Conservation (phyloP, 1,140 invertebrate species). For the Panagrolaimus sp. region DNA sequence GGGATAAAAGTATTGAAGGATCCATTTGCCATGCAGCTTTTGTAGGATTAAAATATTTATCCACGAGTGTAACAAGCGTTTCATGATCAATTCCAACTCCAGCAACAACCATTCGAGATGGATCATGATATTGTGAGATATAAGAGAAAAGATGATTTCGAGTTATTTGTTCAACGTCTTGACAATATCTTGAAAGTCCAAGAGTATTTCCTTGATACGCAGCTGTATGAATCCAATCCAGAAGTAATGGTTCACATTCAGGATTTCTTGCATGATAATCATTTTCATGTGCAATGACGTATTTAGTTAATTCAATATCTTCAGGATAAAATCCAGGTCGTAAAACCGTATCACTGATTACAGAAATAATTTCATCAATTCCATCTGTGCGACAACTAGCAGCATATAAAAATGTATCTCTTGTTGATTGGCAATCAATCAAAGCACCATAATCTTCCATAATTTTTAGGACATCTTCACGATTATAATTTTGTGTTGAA, state of each 20-base stretch:
- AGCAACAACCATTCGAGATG: conserved; percentile 65
- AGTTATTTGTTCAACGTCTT: conserved; percentile 75
- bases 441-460: conserved; percentile 86
- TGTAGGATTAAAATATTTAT: conserved; percentile 29
- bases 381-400: conserved; percentile 81
- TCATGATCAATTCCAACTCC: conserved; percentile 39
- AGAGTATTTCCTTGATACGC: conserved; percentile 86
- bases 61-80: conserved; percentile 22
- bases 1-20: conserved; percentile 59
- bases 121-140: conserved; percentile 81
- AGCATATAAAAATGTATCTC: conserved; percentile 91
- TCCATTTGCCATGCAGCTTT: conserved; percentile 74
- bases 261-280: conserved; percentile 82
- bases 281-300: conserved; percentile 66
- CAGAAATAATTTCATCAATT: conserved; percentile 74
- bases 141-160: conserved; percentile 75
- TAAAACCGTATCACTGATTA: conserved; percentile 83
- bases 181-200: conserved; percentile 89
- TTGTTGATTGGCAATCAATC: conserved; percentile 90
- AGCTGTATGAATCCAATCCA: conserved; percentile 92
- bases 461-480: conserved; percentile 4
- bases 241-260: conserved; percentile 84
- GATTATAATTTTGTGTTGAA: conserved; percentile 65
- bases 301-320: conserved; percentile 66
- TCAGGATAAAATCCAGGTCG: conserved; percentile 74